Evolutionary conservation across 1,140 invertebrate species (phyloP), one percentile per base, ranked within the genome.

Genomic region (Drosophila orosa): DNA sequence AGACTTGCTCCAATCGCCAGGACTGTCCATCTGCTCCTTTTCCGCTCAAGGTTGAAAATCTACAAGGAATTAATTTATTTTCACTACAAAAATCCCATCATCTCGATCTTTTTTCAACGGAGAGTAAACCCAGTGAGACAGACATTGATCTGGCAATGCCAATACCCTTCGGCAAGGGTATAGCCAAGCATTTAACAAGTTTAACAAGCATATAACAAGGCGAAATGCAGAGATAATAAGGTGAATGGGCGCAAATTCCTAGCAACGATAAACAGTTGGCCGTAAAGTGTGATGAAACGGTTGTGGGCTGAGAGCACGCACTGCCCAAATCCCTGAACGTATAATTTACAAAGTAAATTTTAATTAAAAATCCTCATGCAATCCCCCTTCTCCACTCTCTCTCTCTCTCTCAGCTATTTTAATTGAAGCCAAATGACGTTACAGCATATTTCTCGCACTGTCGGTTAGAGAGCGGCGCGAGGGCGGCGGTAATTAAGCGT

Each of bases 311-410:
- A 6, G 33, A 58, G 66, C 72, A 80, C 80, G 81, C 72, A 67
- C 57, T 75, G 35, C 3, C 25, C 39, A 72, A 87, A 76, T 87
- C 79, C 83, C 67, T 67, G 45, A 89, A 63, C 83, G 83, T 81
- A 87, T 87, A 87, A 87, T 87, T 87, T 78, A 87, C 84, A 83
- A 87, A 80, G 80, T 87, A 82, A 76, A 89, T 80, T 87, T 87
- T 87, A 87, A 87, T 87, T 87, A 87, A 87, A 87, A 87, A 86
- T 85, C 75, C 78, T 78, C 78, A 82, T 82, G 82, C 82, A 68
- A 87, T 87, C 80, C 84, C 72, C 31, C 3, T 7, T 3, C 7
- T n/a, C 15, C n/a, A n/a, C 6, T 13, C 12, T 7, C 15, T 8
- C 35, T 8, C 17, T 17, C 39, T 5, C 22, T 44, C 12, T 25